These are phyloP conservation scores for Cyaniris semiargus DNA, from an alignment of 2,888 invertebrate genomes.

Conservation along the genomic window DNA sequence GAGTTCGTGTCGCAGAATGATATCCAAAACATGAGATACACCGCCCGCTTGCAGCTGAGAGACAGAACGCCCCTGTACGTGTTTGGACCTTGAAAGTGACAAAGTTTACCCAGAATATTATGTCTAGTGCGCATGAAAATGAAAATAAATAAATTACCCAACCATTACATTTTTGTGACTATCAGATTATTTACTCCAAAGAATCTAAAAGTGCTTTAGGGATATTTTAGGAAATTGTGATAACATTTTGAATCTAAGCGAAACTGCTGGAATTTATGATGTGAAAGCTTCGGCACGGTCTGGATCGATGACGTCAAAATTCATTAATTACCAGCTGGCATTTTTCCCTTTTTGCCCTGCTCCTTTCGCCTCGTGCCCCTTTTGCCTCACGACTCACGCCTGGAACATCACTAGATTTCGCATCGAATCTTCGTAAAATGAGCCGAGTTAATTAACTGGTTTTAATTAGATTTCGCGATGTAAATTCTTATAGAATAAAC, in stretches of 20 bases:
- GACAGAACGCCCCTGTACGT: conserved; percentile 62
- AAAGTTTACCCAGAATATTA: background rate
- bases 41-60: conserved; percentile 79
- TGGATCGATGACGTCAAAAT: conserved; percentile 9
- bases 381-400: background rate
- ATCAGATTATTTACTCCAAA: background rate
- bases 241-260: background rate
- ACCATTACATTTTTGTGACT: background rate
- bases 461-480: background rate
- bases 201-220: no score
- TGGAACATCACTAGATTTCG: background rate
- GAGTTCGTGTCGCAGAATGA: conserved; percentile 77
- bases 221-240: conserved; percentile 12
- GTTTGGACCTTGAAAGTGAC: conserved; percentile 52
- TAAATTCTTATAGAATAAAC: background rate
- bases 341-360: background rate
- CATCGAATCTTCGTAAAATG: background rate
- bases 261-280: conserved; percentile 2
- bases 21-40: conserved; percentile 81
- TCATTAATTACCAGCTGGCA: conserved; percentile 11
- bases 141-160: background rate
- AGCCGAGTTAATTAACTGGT: background rate
- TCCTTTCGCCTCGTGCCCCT: background rate
- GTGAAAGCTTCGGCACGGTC: background rate
- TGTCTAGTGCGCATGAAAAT: background rate